These are phyloP conservation scores for Entomobrya multifasciata DNA, from an alignment of 2,888 invertebrate species.

Conservation along the genomic window DNA sequence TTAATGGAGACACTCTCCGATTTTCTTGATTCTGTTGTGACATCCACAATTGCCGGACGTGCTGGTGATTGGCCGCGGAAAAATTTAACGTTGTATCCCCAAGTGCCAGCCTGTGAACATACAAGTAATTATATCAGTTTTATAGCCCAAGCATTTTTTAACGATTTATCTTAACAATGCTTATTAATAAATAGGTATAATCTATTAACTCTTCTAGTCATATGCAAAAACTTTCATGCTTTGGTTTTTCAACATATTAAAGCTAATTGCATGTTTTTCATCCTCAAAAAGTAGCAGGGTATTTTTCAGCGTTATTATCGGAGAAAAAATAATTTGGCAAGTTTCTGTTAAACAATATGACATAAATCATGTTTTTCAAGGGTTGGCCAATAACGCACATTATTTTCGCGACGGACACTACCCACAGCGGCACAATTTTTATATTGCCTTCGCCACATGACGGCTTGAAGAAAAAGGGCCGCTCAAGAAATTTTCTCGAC, in stretches of 20 bases:
- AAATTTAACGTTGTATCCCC: slow-evolving; percentile 79
- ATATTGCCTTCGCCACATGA: slow-evolving; percentile 59
- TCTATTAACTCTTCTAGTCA: not conserved
- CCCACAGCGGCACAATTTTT: not conserved
- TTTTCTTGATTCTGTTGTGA: slow-evolving; percentile 78
- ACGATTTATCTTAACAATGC: slow-evolving; percentile 28
- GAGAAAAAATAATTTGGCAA: slow-evolving; percentile 53
- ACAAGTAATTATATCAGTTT: slow-evolving; percentile 4
- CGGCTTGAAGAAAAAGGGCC: no score
- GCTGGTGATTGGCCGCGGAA: slow-evolving; percentile 76
- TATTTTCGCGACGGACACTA: not conserved
- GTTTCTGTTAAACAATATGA: slow-evolving; percentile 59
- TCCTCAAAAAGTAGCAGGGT: not conserved
- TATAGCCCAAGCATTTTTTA: slow-evolving; percentile 20
- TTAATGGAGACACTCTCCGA: slow-evolving; percentile 79
- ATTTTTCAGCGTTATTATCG: not conserved
- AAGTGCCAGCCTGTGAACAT: slow-evolving; percentile 77
- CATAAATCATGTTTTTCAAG: slow-evolving; percentile 58
- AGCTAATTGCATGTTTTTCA: slow-evolving; percentile 59
- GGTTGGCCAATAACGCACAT: slow-evolving; percentile 24
- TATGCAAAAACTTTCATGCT: slow-evolving; percentile 22
- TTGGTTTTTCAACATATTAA: slow-evolving; percentile 61
- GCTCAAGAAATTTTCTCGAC: no score
- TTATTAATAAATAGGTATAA: not conserved
- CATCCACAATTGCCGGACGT: slow-evolving; percentile 78